Evolutionary conservation across 37 sponge, comb jelly and placozoan species (phyloP), one percentile per base, ranked within the genome.

Genomic region (Agelas oroides): DNA sequence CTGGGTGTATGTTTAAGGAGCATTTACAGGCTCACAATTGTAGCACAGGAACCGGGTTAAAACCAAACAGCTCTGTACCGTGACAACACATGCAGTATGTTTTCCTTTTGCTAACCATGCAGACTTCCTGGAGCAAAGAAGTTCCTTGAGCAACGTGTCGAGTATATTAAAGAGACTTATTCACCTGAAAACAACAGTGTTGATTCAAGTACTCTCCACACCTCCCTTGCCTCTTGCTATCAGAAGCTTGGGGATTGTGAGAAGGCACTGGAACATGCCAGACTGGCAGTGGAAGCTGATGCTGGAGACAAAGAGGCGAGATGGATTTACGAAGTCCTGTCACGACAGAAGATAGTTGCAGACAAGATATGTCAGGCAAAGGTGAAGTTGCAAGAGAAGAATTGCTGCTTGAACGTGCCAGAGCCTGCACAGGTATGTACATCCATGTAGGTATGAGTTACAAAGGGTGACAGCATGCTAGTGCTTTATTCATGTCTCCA

Each of bases 251-350:
- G 75, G 15, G n/a, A 8, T 15, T 59, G 35, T 17, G 8, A 2
- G 0, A 24, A 69, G 59, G 83, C 83, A 11, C 73, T 83, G 8
- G 5, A 46, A 30, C 60, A 83, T 62, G 62, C 73, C 20, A 36
- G 37, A 1, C 23, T 30, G 38, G 83, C 83, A 23, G 15, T 56
- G 25, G 41, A 60, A 62, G 53, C 32, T 12, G 66, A 73, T 52
- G 35, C 31, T 30, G 62, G 59, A 21, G 63, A 82, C 17, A 33
- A 0, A 17, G 56, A 82, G 40, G 32, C 63, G 35, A 28, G 23
- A 19, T 84, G 84, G 84, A 41, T 61, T 35, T 46, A 20, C 14
- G 66, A 84, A 41, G 34, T 75, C 33, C 25, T 84, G 74, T 18
- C 28, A 33, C 65, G 75, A 64, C 84, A 84, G 36, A 74, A 53